Conservation (phyloP, 23 tunicate genomes). For the Oikopleura dioica region DNA sequence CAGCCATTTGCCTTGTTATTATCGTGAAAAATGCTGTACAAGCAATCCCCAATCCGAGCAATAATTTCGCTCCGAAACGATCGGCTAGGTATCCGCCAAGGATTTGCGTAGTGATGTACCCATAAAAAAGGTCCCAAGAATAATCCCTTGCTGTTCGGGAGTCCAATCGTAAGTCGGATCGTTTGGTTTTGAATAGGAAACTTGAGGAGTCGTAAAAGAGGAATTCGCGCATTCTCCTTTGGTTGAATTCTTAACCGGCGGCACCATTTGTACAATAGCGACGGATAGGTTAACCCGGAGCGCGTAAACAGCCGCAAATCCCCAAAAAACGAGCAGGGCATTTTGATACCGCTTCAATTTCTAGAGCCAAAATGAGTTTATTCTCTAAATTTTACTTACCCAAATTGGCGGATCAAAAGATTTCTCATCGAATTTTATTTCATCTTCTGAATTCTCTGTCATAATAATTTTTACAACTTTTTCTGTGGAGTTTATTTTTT, state of each 20-base stretch:
- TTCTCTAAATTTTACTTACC: too few relatives aligned
- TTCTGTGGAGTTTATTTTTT: too few relatives aligned
- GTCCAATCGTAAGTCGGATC: slow-evolving; percentile 6
- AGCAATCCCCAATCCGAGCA: not conserved
- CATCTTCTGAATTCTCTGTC: too few relatives aligned
- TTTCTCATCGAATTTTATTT: too few relatives aligned
- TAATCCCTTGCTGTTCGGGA: not conserved
- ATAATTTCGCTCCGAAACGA: not conserved
- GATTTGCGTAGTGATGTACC: not conserved
- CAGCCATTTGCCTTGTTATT: not conserved
- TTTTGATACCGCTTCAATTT: not conserved
- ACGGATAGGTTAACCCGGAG: slow-evolving; percentile 3
- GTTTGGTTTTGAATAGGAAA: not conserved
- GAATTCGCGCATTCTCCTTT: not conserved
- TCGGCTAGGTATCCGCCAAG: not conserved
- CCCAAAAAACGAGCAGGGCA: not conserved
- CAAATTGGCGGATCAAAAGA: too few relatives aligned
- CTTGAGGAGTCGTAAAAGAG: not conserved
- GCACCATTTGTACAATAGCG: slow-evolving; percentile 6
- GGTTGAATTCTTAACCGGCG: not conserved
- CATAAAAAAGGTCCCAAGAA: not conserved
- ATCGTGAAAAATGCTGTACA: not conserved
- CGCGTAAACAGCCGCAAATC: not conserved
- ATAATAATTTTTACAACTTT: too few relatives aligned
- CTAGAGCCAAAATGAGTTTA: too few relatives aligned